Conservation (phyloP, 2,113 vertebrate species). For the Macaca mulatta region DNA sequence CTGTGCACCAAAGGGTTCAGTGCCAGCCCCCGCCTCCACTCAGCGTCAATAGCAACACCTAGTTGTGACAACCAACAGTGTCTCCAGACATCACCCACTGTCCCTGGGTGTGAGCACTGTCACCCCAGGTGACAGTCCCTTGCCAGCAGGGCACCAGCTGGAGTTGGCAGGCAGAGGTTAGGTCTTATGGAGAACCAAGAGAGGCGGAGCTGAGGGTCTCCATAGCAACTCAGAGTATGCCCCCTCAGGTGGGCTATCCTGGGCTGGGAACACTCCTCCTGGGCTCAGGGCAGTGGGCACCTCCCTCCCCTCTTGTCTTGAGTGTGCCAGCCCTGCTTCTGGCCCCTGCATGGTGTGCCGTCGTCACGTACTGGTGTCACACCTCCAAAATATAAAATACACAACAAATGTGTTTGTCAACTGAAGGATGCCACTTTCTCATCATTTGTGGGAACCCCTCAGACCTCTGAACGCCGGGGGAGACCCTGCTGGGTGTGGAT, state of each 20-base stretch:
- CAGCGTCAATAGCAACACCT: too few species aligned
- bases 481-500: not conserved
- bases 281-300: not conserved
- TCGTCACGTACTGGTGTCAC: rapidly evolving
- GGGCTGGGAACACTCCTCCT: rapidly evolving
- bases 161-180: too few species aligned
- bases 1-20: rapidly evolving
- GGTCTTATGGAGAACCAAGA: not conserved
- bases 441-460: not conserved
- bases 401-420: not conserved
- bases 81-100: rapidly evolving
- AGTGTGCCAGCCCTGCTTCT: not conserved
- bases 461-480: not conserved
- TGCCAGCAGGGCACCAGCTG: rapidly evolving
- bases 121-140: rapidly evolving
- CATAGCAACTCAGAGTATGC: rapidly evolving
- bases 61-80: not conserved
- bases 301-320: not conserved
- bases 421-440: not conserved
- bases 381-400: not conserved
- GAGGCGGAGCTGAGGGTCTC: not conserved
- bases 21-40: not conserved
- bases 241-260: rapidly evolving
- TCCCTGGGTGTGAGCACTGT: too few species aligned
- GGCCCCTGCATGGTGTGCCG: not conserved